Base-by-base conservation (phyloP, 2,113 vertebrate species). In the Meles meles region DNA sequence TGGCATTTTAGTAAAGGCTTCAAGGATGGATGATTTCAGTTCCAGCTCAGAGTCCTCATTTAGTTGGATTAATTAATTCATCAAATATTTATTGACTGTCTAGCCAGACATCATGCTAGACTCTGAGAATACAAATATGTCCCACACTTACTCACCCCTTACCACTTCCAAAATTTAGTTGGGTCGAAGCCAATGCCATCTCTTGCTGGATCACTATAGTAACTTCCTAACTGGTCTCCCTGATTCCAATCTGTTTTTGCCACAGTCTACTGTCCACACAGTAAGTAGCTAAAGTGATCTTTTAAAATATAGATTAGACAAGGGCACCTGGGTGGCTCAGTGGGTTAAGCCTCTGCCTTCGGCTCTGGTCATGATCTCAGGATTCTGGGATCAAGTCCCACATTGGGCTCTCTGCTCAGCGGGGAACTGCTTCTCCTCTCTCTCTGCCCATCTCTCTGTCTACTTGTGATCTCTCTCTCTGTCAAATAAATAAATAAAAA, bases 51-150 rank as follows among this genome's bases (percentile, higher is more conserved):
- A 81, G 55, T 88, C 61, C 61, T 93, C 44, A 71, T 97, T 94
- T 90, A 91, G 82, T 91, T 92, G 93, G 63, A 94, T 96, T 90
- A 96, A 94, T 79, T 97, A 96, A 96, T 97, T 96, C 90, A 97
- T 95, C 76, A 95, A 90, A 92, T 94, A 92, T 96, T 97, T 95
- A 96, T 95, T 94, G 71, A 97, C 17, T 92, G 94, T 94, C 87
- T 95, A 97, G 90, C 55, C 90, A 94, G 79, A 93, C 21, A 71
- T 83, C 44, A 86, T 67, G 44, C 90, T 87, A 61, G 83, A 74
- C 14, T 55, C 39, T 61, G 55, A 93, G 39, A 96, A 63, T 87
- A 96, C 20, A 81, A 95, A 76, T 29, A 83, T 42, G 47, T 87
- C 59, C 34, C 42, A 37, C 55, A 67, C 47, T 96, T 93, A 14